These are phyloP conservation scores for Prietella phreatophila DNA, from an alignment of 2,113 vertebrate species.

Conservation along the genomic window DNA sequence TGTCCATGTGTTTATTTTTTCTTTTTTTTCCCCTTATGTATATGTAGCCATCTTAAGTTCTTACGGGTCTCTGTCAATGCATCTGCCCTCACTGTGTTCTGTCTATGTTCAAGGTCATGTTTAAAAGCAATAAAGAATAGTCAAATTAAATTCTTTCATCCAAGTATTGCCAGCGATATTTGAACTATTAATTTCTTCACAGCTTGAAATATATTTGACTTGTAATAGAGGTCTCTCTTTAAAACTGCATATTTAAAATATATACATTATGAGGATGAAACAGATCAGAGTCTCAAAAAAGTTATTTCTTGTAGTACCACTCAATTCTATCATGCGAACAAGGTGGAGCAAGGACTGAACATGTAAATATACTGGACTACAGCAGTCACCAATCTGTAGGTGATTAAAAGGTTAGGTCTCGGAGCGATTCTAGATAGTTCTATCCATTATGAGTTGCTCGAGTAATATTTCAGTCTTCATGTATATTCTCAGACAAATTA, in stretches of 20 bases:
- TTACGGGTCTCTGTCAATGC: slow-evolving; percentile 57
- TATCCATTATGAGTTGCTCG: background rate
- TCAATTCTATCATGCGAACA: background rate
- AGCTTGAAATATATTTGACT: background rate
- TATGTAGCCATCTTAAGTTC: slow-evolving; percentile 58
- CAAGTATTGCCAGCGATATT: slow-evolving; percentile 35
- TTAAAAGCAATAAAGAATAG: slow-evolving; percentile 79
- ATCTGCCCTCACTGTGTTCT: slow-evolving; percentile 73
- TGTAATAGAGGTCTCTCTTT: background rate
- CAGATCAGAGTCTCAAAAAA: background rate
- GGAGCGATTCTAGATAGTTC: background rate
- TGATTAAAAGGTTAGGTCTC: background rate
- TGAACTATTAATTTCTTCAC: slow-evolving; percentile 1
- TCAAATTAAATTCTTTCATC: slow-evolving; percentile 60
- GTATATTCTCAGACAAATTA: background rate
- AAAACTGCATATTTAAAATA: background rate
- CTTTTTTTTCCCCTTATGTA: slow-evolving; percentile 61
- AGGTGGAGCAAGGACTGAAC: background rate
- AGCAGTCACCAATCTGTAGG: background rate
- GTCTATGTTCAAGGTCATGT: slow-evolving; percentile 77
- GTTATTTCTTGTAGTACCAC: background rate
- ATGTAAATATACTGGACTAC: background rate
- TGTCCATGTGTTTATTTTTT: slow-evolving; percentile 60
- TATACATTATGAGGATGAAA: background rate
- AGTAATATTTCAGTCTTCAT: background rate